Conservation (phyloP, 1,140 invertebrate species). For the Cyclargus thomasi region DNA sequence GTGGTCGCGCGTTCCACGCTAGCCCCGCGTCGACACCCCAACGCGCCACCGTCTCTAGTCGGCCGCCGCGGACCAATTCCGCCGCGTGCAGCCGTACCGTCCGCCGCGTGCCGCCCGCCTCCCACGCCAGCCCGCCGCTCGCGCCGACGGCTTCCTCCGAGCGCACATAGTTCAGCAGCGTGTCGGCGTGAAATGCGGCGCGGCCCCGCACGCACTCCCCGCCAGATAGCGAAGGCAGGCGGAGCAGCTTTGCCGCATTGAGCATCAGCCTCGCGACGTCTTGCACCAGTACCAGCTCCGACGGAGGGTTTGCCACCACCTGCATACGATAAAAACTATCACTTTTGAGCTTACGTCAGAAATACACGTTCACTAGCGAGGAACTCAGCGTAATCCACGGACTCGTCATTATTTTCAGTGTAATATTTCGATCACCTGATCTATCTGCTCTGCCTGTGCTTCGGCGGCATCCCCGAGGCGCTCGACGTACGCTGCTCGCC, state of each 20-base stretch:
- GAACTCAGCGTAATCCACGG: too few species aligned
- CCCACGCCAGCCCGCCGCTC: constrained; percentile 42
- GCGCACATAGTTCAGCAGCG: constrained; percentile 57
- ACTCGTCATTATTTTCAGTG: too few species aligned
- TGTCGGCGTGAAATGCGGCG: constrained; percentile 56
- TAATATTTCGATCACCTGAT: constrained; percentile 20
- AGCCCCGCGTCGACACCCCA: constrained; percentile 41
- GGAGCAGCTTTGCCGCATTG: constrained; percentile 32
- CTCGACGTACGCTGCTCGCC: constrained; percentile 34
- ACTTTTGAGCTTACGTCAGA: too few species aligned
- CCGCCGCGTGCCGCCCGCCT: constrained; percentile 40
- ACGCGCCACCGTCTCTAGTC: constrained; percentile 27
- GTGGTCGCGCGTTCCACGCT: constrained; percentile 31
- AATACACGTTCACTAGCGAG: too few species aligned
- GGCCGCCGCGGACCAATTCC: constrained; percentile 49
- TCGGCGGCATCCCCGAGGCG: constrained; percentile 27
- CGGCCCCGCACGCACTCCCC: constrained; percentile 28
- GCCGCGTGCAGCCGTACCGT: constrained; percentile 37
- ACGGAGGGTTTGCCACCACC: constrained; percentile 35
- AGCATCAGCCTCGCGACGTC: constrained; percentile 15
- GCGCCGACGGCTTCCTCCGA: constrained; percentile 41
- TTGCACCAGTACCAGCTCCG: constrained; percentile 42
- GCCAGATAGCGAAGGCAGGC: constrained; percentile 28
- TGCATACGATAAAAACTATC: background rate
- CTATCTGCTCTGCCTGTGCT: constrained; percentile 25